Percentiles rank a stretch among this genome's conserved stretches.
These are phyloP conservation scores for Meganola albula DNA, from an alignment of 2,888 invertebrate genomes.

Conservation along the genomic window DNA sequence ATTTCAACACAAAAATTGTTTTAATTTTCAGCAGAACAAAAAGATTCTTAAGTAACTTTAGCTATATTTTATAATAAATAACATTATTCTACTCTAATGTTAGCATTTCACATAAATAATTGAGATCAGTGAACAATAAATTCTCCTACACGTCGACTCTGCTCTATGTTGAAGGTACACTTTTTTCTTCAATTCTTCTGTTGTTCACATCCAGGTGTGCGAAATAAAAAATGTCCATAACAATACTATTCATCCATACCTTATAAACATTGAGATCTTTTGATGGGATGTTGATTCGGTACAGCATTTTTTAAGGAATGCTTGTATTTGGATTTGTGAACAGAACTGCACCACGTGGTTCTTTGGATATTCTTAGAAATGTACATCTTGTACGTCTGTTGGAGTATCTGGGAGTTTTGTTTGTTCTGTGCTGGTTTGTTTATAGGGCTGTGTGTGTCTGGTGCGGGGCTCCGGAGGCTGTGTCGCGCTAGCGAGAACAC, in stretches of 20 bases:
- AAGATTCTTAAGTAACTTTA: conserved; percentile 17
- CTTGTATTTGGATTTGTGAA: conserved; percentile 5
- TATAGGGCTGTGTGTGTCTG: conserved; percentile 44
- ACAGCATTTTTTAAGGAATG: conserved; percentile 16
- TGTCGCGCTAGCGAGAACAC: conserved; percentile 76
- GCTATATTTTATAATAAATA: conserved; percentile 54
- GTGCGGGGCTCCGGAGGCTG: conserved; percentile 66
- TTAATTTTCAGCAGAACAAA: conserved; percentile 29
- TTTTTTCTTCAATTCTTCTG: conserved; percentile 38
- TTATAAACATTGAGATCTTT: conserved; percentile 48
- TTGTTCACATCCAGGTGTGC: conserved; percentile 54
- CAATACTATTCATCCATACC: conserved; percentile 45
- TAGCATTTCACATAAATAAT: conserved; percentile 66
- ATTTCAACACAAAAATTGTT: conserved; percentile 36
- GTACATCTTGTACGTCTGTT: conserved; percentile 81
- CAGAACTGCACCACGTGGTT: conserved; percentile 2
- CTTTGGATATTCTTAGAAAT: conserved; percentile 56
- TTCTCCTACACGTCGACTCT: conserved; percentile 39
- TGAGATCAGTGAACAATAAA: conserved; percentile 69
- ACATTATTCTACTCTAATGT: conserved; percentile 53
- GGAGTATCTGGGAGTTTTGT: conserved; percentile 78
- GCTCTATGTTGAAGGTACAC: conserved; percentile 15
- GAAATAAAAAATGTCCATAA: conserved; percentile 49
- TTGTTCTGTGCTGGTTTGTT: conserved; percentile 51
- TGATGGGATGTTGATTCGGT: conserved; percentile 33